Conservation (phyloP, 2,888 invertebrate species). For the Pecten maximus region DNA sequence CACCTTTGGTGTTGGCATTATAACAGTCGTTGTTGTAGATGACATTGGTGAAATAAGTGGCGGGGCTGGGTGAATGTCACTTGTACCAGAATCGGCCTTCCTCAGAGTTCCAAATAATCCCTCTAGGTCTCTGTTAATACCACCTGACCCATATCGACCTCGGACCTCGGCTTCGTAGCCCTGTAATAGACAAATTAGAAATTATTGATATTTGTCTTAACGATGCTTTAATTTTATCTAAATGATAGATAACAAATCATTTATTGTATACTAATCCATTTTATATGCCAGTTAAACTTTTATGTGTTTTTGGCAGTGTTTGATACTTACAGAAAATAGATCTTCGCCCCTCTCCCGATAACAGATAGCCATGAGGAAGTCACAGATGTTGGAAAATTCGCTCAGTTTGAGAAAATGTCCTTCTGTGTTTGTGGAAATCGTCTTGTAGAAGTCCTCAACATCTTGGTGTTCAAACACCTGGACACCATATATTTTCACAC, state of each 20-base stretch:
- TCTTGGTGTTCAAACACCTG: conserved; percentile 66
- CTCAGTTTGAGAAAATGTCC: conserved; percentile 75
- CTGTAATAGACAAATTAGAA: conserved; percentile 50
- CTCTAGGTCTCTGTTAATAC: conserved; percentile 67
- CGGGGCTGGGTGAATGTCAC: neutral
- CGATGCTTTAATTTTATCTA: too few species aligned
- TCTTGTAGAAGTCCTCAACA: conserved; percentile 68
- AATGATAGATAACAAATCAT: too few species aligned
- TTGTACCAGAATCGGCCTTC: conserved; percentile 45
- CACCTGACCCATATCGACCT: conserved; percentile 57
- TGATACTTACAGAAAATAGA: conserved; percentile 68
- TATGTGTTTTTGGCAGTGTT: too few species aligned
- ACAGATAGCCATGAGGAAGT: conserved; percentile 79
- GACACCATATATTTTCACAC: conserved; percentile 74
- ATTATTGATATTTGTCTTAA: neutral
- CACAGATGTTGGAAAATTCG: conserved; percentile 74
- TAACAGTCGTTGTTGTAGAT: neutral
- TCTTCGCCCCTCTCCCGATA: conserved; percentile 77
- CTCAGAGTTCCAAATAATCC: conserved; percentile 71
- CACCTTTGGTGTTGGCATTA: conserved; percentile 34
- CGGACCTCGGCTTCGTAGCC: conserved; percentile 70
- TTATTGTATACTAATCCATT: too few species aligned
- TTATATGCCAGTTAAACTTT: too few species aligned
- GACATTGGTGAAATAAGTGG: conserved; percentile 16
- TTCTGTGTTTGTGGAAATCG: conserved; percentile 67